These are phyloP conservation scores for Radopholus similis DNA, from an alignment of 1,140 invertebrate genomes.

Conservation along the genomic window DNA sequence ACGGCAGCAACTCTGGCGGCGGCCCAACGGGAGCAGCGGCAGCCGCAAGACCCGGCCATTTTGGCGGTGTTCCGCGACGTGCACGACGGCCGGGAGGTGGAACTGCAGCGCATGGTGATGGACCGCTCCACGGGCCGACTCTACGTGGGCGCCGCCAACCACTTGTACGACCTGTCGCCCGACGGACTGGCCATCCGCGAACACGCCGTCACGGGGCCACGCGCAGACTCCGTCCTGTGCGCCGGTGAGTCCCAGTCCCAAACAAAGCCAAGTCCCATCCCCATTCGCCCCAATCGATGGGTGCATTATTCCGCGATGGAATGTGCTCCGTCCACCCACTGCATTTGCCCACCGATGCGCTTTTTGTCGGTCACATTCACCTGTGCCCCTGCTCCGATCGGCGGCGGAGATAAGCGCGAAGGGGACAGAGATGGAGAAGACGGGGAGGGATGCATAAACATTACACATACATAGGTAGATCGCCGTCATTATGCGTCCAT, in stretches of 20 bases:
- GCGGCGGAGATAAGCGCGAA: constrained; percentile 15
- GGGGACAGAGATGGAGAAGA: constrained; percentile 3
- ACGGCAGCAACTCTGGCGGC: background rate
- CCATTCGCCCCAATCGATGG: background rate
- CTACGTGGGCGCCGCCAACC: constrained; percentile 55
- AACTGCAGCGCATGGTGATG: constrained; percentile 48
- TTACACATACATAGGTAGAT: background rate
- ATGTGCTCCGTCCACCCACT: background rate
- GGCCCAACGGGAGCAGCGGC: background rate
- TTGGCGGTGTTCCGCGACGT: constrained; percentile 33
- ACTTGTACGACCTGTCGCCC: constrained; percentile 50
- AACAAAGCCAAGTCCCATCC: background rate
- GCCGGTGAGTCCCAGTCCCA: constrained; percentile 28
- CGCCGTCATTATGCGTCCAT: too few species aligned
- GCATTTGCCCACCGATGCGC: background rate
- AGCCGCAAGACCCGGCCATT: constrained; percentile 36
- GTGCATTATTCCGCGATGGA: constrained; percentile 8
- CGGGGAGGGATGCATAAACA: background rate
- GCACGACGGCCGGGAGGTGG: constrained; percentile 26
- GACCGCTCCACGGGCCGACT: constrained; percentile 51
- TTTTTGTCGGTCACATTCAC: background rate
- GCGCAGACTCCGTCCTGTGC: constrained; percentile 48
- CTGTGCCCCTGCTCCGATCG: background rate
- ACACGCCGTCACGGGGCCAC: constrained; percentile 48
- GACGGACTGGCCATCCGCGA: constrained; percentile 38